phyloP scores from a whole-genome alignment of 2,797 vertebrate genomes.

The Etheostoma nigrum region DNA sequence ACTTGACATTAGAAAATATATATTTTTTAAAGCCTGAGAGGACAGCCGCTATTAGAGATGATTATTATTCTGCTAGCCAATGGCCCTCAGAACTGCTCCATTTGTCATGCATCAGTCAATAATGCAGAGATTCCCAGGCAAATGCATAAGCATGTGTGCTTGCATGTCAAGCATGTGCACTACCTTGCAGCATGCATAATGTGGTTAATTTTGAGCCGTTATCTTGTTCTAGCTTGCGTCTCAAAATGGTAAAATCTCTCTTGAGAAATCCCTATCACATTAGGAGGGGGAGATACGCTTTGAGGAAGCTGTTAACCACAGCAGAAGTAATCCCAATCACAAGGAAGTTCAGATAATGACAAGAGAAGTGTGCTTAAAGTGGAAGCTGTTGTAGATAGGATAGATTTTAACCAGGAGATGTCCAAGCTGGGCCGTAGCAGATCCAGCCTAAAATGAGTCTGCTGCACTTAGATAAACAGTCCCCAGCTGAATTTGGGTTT shows the following conservation, averaged over 20 bases:
- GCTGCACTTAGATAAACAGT: constrained; percentile 4
- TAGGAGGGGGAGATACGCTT: neutral
- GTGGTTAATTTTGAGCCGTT: neutral
- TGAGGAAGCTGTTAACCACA: constrained; percentile 3
- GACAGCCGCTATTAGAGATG: neutral
- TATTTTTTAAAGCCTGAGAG: neutral
- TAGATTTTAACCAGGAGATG: constrained; percentile 1
- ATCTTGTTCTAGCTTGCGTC: neutral
- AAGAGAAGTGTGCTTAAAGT: neutral
- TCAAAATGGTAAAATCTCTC: neutral
- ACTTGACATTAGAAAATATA: constrained; percentile 19
- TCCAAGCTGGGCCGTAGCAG: neutral
- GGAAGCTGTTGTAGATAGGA: neutral
- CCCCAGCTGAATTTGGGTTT: constrained; percentile 12
- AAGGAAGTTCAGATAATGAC: constrained; percentile 16
- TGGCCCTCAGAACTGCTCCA: neutral
- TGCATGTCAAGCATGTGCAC: neutral
- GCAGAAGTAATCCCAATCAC: constrained; percentile 4
- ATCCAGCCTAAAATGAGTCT: neutral
- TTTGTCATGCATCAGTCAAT: neutral
- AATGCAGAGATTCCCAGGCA: neutral
- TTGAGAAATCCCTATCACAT: neutral
- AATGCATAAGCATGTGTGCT: neutral
- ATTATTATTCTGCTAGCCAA: neutral
- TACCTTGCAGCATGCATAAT: neutral